Percentiles rank a stretch among this genome's conserved stretches.
Evolutionary conservation across 2,797 vertebrate species (phyloP).

Genomic region (Todus mexicanus): DNA sequence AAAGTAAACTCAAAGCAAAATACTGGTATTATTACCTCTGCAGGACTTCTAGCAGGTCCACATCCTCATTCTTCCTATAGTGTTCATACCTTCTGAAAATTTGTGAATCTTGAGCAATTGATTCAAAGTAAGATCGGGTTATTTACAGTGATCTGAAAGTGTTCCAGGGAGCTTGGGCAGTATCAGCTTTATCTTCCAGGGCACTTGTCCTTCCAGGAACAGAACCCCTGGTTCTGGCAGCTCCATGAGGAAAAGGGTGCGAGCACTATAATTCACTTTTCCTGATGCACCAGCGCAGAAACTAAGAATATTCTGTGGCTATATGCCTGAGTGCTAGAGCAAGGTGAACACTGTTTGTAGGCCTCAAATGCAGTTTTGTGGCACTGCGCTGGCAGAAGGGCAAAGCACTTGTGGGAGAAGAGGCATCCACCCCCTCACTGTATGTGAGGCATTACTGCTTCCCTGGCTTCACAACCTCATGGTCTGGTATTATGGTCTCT

Average conservation of each 20-base stretch:
- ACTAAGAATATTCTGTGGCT: not conserved
- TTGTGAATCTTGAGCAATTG: not conserved
- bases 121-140: not conserved
- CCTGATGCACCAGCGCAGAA: not conserved
- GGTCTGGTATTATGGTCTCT: fast-evolving
- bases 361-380: not conserved
- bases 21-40: not conserved
- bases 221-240: not conserved
- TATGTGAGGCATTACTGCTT: not conserved
- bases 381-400: not conserved
- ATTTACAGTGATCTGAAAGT: not conserved
- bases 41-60: not conserved
- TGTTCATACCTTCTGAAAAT: not conserved
- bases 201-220: not conserved
- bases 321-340: not conserved
- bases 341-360: not conserved
- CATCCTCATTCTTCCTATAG: not conserved
- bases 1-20: not conserved
- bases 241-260: not conserved
- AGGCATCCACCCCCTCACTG: not conserved
- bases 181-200: not conserved
- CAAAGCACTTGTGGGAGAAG: not conserved
- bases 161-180: not conserved
- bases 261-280: fast-evolving
- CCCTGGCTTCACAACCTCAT: not conserved